Evolutionary conservation across 2,888 invertebrate species (phyloP), one percentile per base, ranked within the genome.

Genomic region (Ligdia adustata): DNA sequence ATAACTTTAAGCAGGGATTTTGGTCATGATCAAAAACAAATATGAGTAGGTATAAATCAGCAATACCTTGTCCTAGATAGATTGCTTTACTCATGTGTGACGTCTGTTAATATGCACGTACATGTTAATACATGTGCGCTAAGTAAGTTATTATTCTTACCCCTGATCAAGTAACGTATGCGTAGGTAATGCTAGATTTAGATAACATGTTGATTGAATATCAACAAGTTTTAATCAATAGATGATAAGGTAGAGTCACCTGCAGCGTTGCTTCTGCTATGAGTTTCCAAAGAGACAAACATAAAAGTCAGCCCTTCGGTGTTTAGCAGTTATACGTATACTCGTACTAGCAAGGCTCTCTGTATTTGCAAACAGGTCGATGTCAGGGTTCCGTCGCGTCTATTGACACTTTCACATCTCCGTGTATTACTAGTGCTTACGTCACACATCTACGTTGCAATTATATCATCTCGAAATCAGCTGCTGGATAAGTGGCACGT

Each of bases 381-480:
- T 57, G 57, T 55, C 58, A 55, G 55, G 57, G 57, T 48, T 55
- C 47, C 49, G 37, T 54, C 49, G 53, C 39, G 37, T 61, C 69
- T 77, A 72, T 82, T 81, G 77, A 79, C 82, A 82, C 83, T 85
- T 84, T 85, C 84, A 82, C 85, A 69, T 66, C 66, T 61, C 62
- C 64, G 74, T 67, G 68, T 72, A 72, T 76, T 82, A 81, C 77
- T 66, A 69, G 68, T 64, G 63, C 80, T 86, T 80, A 80, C 83
- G 82, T 85, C 84, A 83, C 69, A 50, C 52, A 40, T 37, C 37
- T 43, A 44, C 34, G 47, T 53, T 62, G 66, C 79, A 82, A 84
- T 85, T 85, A 82, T 83, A 80, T 82, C 82, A 85, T 79, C 76
- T 73, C 69, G 75, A 79, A 81, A 82, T 81, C 76, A 79, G 76